Base-by-base conservation (phyloP, 2,113 vertebrate species). In the Antigone vipio region DNA sequence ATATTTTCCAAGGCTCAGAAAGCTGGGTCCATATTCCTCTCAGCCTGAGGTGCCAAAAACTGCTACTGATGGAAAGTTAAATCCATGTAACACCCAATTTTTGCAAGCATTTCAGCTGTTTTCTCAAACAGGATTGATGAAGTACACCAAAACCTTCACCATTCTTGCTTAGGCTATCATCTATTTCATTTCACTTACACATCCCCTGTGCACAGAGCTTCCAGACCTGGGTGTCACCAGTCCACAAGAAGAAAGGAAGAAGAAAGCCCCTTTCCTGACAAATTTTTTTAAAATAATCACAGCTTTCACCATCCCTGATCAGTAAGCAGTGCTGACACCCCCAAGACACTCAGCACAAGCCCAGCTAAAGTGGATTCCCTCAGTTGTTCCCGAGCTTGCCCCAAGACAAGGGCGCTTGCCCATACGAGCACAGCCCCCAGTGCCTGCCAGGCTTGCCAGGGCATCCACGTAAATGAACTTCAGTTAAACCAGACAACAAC, bases 301-400 rank as follows among this genome's bases (percentile, higher is more conserved):
- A 78, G 23, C 60, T 92, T 78, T 63, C 26, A 49, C 55, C 64
- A 78, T 10, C 66, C 42, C 72, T 45, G 22, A 91, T 30, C 66
- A 73, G 64, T 21, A n/a, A 50, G 74, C 2, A 90, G 34, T 20
- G 59, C 72, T 52, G 53, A 73, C 1, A 0, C 9, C 32, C 50
- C 44, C 1, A 0, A 56, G 42, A 18, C 56, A 58, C 12, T 30
- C 50, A 59, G 45, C 63, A 64, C 8, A 34, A 58, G 26, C 35
- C 42, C 55, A 84, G 55, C 2, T 40, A 16, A 40, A 78, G 26
- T 21, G 24, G 59, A 5, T 22, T 74, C 26, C 34, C 60, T 24
- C 38, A 8, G 42, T 6, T 74, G 55, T 34, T 52, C 34, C 30
- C 1, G 0, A 58, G 34, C 9, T 52, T 4, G 0, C 32, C 20